Evolutionary conservation across 2,113 vertebrate species (phyloP).

Genomic region (Nibea albiflora): DNA sequence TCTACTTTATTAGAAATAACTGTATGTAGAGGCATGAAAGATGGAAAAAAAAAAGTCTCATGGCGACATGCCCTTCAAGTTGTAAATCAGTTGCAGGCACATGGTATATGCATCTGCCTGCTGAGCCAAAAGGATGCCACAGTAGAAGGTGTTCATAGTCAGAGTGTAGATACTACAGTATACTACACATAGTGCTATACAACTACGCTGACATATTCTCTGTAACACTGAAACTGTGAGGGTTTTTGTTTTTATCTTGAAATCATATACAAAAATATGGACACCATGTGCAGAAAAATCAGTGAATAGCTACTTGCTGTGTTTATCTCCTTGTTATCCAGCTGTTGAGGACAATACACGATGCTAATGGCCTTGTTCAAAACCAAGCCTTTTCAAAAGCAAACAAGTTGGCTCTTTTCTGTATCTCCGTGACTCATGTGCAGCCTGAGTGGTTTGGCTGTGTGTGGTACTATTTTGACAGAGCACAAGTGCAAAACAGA

Average conservation of each 20-base stretch:
- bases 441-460: conserved; percentile 45
- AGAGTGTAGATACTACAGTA: background rate
- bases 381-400: conserved; percentile 33
- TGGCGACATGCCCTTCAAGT: background rate
- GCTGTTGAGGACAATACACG: conserved; percentile 11
- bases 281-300: background rate
- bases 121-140: background rate
- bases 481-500: conserved; percentile 70
- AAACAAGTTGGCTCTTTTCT: conserved; percentile 50
- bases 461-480: conserved; percentile 64
- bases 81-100: conserved; percentile 20
- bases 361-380: conserved; percentile 10
- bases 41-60: background rate
- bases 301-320: background rate
- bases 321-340: conserved; percentile 28
- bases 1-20: conserved; percentile 12
- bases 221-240: background rate
- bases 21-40: background rate
- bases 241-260: background rate
- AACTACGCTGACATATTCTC: background rate
- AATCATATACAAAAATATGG: background rate
- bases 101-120: conserved; percentile 4
- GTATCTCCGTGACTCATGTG: conserved; percentile 56
- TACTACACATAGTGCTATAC: no score
- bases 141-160: background rate